Evolutionary conservation across 1,140 invertebrate genomes (phyloP), one percentile per base, ranked within the genome.

Genomic region (Drosophila elegans): DNA sequence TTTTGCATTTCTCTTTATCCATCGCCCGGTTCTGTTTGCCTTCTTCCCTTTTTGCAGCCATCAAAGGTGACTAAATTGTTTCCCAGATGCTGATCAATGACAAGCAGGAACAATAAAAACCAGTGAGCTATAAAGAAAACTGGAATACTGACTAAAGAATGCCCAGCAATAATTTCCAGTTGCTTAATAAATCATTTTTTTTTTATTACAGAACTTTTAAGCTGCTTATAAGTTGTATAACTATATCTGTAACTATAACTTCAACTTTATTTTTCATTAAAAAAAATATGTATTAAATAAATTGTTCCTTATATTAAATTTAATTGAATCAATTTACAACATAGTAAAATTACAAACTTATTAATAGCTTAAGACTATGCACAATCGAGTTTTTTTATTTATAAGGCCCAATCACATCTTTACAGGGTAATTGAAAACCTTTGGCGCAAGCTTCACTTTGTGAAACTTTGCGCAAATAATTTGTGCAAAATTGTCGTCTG

Each of bases 391-490:
- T 32, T 32, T 32, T 39, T 39, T 39, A 12, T 39, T 39, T 12
- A 7, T 29, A n/a, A 21, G 5, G 7, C 44, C 25, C 25, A 2
- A 6, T 2, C 5, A 32, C 29, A 6, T 32, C 0, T 10, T 16
- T 39, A 41, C 27, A 41, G 38, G 27, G 29, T 62, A 34, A 32
- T 6, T 4, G 7, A 13, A 59, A 59, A 32, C 53, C 52, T 60
- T 21, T 64, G 74, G 61, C 62, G n/a, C 52, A 49, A 42, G 25
- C 13, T 36, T 12, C 13, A 21, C 49, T 36, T 34, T 36, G 48
- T 61, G 38, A 76, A 83, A 83, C 80, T 83, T 83, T 83, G 48
- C 60, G 39, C 75, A 69, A 82, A 78, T 82, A 74, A 83, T 82
- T 82, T 82, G 57, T 60, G 52, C 79, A 63, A 78, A 67, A 67